Evolutionary conservation across 1,140 invertebrate species (phyloP).

Genomic region (Apis florea): DNA sequence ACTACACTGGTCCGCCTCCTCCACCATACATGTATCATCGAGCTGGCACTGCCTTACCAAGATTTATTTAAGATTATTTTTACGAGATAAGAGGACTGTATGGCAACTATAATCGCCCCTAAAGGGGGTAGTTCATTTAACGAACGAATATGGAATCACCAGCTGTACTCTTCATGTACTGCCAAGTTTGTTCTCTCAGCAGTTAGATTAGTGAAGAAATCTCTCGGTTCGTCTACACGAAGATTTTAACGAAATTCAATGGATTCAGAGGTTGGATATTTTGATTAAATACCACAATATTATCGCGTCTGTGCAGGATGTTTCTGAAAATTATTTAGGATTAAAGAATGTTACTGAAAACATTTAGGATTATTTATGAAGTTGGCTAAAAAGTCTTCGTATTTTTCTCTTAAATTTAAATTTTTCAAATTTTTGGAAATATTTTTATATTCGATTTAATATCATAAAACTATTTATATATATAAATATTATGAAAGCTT

Average conservation of each 20-base stretch:
- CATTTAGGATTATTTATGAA: background rate
- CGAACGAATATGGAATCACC: constrained; percentile 9
- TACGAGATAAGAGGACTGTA: constrained; percentile 48
- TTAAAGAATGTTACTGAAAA: background rate
- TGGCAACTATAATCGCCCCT: constrained; percentile 33
- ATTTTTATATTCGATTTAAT: too few relatives aligned
- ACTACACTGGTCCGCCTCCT: constrained; percentile 72
- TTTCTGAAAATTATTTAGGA: background rate
- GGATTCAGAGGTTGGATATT: constrained; percentile 2
- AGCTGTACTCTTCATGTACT: constrained; percentile 25
- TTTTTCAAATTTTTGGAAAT: too few relatives aligned
- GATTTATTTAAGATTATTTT: constrained; percentile 75
- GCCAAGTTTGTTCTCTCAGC: background rate
- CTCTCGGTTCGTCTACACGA: background rate
- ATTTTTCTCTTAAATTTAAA: too few relatives aligned
- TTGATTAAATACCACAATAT: background rate
- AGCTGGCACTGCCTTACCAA: constrained; percentile 74
- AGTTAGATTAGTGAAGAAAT: background rate
- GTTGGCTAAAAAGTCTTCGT: too few relatives aligned
- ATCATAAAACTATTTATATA: too few relatives aligned
- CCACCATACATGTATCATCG: constrained; percentile 76
- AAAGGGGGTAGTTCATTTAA: background rate
- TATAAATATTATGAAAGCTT: too few relatives aligned
- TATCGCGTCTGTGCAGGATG: background rate
- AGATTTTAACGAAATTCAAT: background rate